Base-by-base conservation (phyloP, 1,140 invertebrate species). In the Spodoptera litura region DNA sequence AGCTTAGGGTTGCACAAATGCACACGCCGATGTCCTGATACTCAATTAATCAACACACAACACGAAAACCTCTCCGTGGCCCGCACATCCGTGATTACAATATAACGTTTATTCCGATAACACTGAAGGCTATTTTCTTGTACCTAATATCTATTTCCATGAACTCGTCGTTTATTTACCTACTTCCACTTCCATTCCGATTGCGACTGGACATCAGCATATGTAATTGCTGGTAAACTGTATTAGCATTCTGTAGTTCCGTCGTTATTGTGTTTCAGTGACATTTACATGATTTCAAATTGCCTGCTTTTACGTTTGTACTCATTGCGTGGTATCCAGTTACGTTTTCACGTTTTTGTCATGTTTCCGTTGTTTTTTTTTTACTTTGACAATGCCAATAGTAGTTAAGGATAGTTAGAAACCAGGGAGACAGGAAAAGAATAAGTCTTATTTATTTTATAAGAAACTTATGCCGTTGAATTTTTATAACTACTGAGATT, bases 201-300 rank as follows among this genome's bases (percentile, higher is more conserved):
- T 70, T 52, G 66, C 49, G 15, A 53, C 20, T 53, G 66, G 12
- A 44, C 49, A 52, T 70, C 66, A 52, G 66, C 66, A 70, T 70
- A 70, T 70, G 49, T 70, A 70, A 70, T 70, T 53, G 64, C 15
- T 13, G 27, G 66, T 70, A 12, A 52, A 52, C 66, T 70, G 66
- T 53, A 70, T 70, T 70, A 70, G 66, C 66, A 70, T 70, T 70
- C 52, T 25, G 66, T 15, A 68, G 44, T 70, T 70, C 66, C 66
- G 66, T 53, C 49, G 66, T 52, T 52, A 68, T 52, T 68, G 64
- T 70, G 66, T 66, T 66, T 31, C 66, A 70, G 20, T 52, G 38
- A 20, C 49, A 70, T 70, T 70, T 70, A 70, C 66, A 15, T 70
- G 49, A 12, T 53, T 70, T 31, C 10, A 35, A 49, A 13, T 6